A percentile compares a stretch with the other conserved stretches of the same genome.
Conservation (phyloP, 2,888 invertebrate species). For the Ypsolopha scabrella region DNA sequence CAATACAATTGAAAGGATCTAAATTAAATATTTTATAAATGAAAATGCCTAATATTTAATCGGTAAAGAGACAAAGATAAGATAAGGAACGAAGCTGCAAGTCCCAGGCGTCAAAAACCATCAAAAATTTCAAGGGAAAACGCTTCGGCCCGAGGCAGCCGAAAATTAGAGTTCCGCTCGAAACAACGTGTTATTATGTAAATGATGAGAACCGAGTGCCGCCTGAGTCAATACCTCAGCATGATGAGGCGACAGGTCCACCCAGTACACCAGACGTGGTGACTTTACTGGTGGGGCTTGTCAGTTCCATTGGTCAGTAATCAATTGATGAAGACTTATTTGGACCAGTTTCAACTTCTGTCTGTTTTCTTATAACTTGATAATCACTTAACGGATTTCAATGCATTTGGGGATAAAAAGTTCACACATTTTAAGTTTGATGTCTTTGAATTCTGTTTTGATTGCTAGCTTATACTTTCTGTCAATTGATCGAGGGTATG, state of each 20-base stretch:
- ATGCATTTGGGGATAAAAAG: no score
- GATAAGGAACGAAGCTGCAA: background rate
- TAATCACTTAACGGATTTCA: no score
- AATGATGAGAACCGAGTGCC: constrained; percentile 65
- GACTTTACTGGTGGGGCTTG: background rate
- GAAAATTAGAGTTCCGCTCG: constrained; percentile 42
- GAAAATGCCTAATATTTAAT: no score
- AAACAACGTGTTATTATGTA: constrained; percentile 67
- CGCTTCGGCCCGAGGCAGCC: constrained; percentile 6
- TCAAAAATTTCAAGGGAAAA: constrained; percentile 4
- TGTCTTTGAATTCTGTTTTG: no score
- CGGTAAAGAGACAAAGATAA: background rate
- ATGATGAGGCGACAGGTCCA: constrained; percentile 44
- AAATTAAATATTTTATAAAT: no score
- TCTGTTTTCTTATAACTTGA: no score
- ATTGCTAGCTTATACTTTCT: no score
- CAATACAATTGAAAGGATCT: no score
- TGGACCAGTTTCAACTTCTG: background rate
- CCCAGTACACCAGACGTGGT: constrained; percentile 20
- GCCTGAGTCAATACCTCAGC: constrained; percentile 64
- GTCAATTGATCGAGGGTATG: no score
- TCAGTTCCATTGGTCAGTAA: background rate
- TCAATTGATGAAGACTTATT: background rate
- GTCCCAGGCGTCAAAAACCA: background rate
- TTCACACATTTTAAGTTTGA: no score